A percentile compares a stretch with the other conserved stretches of the same genome.
Evolutionary conservation across 2,888 invertebrate species (phyloP).

Genomic region (Drosophila neonasuta): DNA sequence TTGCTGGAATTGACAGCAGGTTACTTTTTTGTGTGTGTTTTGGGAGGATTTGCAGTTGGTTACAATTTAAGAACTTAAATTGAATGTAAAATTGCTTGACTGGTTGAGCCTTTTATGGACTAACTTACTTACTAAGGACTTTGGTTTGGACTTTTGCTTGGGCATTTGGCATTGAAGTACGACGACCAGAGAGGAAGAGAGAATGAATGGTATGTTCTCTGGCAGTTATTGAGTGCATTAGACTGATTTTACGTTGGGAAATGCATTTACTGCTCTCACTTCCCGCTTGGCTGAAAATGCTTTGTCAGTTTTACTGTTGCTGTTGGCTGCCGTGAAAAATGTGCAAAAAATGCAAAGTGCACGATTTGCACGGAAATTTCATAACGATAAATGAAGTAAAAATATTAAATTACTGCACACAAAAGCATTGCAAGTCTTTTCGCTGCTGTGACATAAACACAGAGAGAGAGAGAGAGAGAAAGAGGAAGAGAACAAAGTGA

Average conservation of each 20-base stretch:
- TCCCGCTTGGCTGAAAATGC: constrained; percentile 32
- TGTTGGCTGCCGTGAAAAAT: constrained; percentile 46
- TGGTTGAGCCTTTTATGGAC: constrained; percentile 42
- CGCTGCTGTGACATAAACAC: constrained; percentile 1
- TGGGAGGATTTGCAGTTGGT: constrained; percentile 9
- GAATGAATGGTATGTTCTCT: constrained; percentile 11
- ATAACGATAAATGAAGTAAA: constrained; percentile 71
- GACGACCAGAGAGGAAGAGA: not conserved
- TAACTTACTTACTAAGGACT: constrained; percentile 32
- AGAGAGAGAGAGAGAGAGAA: not conserved
- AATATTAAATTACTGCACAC: constrained; percentile 64
- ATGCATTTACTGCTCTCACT: constrained; percentile 39
- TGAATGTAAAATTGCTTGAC: constrained; percentile 22
- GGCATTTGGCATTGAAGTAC: constrained; percentile 25
- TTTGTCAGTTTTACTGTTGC: constrained; percentile 47
- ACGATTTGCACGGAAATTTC: constrained; percentile 62
- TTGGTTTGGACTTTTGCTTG: constrained; percentile 6
- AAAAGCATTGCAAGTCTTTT: constrained; percentile 40
- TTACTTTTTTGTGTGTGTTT: not conserved
- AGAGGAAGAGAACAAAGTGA: not conserved
- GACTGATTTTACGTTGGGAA: constrained; percentile 58
- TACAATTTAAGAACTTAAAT: constrained; percentile 15
- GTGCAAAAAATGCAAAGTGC: constrained; percentile 59
- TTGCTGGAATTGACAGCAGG: constrained; percentile 6
- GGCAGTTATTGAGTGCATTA: constrained; percentile 65